These are phyloP conservation scores for Ctenochaetus hawaiiensis DNA, from an alignment of 2,797 vertebrate genomes.

Conservation along the genomic window DNA sequence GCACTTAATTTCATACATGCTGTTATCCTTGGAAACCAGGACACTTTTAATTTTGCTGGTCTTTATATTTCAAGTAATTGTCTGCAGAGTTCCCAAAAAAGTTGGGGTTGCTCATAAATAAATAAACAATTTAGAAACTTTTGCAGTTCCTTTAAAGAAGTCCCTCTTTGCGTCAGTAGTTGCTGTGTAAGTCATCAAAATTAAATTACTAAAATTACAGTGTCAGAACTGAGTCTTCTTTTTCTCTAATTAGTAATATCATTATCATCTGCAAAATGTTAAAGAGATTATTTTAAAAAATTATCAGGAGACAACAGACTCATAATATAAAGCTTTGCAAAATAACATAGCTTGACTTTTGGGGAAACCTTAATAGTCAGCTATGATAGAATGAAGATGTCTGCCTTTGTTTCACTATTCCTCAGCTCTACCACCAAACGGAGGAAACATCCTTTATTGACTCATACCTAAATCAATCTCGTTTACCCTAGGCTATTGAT, in stretches of 20 bases:
- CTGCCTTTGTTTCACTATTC: conserved; percentile 31
- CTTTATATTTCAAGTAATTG: background rate
- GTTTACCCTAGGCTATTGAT: conserved; percentile 65
- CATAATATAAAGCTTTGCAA: background rate
- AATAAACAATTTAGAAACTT: conserved; percentile 9
- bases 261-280: background rate
- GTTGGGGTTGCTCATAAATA: background rate
- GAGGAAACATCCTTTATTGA: conserved; percentile 53
- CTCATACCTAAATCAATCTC: conserved; percentile 60
- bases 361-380: background rate
- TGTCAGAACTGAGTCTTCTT: background rate
- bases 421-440: conserved; percentile 19
- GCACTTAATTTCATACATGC: background rate
- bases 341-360: background rate
- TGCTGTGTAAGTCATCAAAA: background rate
- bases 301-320: background rate
- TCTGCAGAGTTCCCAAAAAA: background rate
- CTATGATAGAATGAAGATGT: conserved; percentile 34
- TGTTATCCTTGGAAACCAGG: background rate
- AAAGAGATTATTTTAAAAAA: background rate
- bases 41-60: background rate
- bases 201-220: background rate
- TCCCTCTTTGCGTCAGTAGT: background rate
- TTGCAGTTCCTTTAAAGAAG: background rate
- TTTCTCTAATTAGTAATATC: background rate